Conservation (phyloP, 1,140 invertebrate genomes). For the Drosophila rufa region DNA sequence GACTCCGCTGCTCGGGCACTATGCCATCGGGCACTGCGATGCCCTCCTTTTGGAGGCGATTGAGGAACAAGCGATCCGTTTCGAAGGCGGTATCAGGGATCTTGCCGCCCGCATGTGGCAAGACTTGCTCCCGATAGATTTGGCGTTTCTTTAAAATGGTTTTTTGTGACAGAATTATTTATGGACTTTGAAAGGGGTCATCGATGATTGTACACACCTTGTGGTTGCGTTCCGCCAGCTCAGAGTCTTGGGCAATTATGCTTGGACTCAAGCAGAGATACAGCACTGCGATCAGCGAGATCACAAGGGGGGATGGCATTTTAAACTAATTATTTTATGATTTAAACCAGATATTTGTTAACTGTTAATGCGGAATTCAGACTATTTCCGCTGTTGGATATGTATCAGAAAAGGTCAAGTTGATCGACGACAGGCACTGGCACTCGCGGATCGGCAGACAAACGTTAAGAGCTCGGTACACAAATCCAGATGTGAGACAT, state of each 20-base stretch:
- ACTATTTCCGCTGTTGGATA: slow-evolving; percentile 36
- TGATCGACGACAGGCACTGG: slow-evolving; percentile 43
- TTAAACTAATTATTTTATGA: slow-evolving; percentile 20
- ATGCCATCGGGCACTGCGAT: slow-evolving; percentile 88
- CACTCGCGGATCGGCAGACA: slow-evolving; percentile 64
- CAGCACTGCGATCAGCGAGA: slow-evolving; percentile 36
- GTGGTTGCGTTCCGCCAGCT: slow-evolving; percentile 61
- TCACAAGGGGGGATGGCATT: slow-evolving; percentile 53
- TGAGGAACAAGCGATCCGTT: slow-evolving; percentile 87
- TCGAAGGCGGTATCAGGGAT: slow-evolving; percentile 89
- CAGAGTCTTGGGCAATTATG: slow-evolving; percentile 42
- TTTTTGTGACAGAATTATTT: slow-evolving; percentile 55
- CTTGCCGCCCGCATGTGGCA: slow-evolving; percentile 88
- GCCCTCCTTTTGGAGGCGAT: slow-evolving; percentile 88
- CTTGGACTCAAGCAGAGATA: slow-evolving; percentile 42
- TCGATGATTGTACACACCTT: slow-evolving; percentile 61
- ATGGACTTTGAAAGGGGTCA: slow-evolving; percentile 14
- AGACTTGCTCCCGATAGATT: slow-evolving; percentile 88
- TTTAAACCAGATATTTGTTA: slow-evolving; percentile 8
- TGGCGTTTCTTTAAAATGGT: slow-evolving; percentile 86
- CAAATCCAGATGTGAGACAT: slow-evolving; percentile 71
- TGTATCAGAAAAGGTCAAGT: slow-evolving; percentile 66
- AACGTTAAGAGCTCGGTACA: slow-evolving; percentile 69
- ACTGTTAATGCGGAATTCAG: slow-evolving; percentile 36
- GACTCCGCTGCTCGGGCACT: slow-evolving; percentile 86